Conservation (phyloP, 2,797 vertebrate species). For the Manis javanica region DNA sequence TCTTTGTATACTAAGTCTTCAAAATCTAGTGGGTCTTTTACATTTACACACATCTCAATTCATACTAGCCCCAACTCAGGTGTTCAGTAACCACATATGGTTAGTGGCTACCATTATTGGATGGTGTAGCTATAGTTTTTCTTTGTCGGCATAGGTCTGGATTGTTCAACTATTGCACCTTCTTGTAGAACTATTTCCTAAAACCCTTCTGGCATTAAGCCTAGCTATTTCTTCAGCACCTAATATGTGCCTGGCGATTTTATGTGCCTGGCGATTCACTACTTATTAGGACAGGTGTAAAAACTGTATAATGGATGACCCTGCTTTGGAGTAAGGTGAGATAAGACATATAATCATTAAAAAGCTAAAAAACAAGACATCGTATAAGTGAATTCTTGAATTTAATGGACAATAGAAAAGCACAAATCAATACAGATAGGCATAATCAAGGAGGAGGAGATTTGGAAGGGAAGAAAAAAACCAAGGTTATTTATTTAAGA, state of each 20-base stretch:
- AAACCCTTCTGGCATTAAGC: background rate
- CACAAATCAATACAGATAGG: background rate
- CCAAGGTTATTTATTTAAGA: background rate
- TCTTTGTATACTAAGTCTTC: slow-evolving; percentile 1
- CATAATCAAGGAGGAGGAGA: slow-evolving; percentile 1
- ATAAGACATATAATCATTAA: background rate
- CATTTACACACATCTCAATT: background rate
- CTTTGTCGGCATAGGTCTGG: background rate
- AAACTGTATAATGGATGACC: background rate
- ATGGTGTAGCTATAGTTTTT: background rate
- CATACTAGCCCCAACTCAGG: background rate
- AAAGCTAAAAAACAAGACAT: background rate
- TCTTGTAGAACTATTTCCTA: background rate
- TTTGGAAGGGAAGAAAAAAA: background rate
- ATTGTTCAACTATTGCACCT: background rate
- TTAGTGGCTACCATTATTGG: background rate
- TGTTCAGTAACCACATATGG: background rate
- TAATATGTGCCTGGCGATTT: background rate
- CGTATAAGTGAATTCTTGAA: background rate
- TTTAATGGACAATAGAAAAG: background rate
- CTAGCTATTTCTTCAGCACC: slow-evolving; percentile 40
- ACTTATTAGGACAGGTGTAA: background rate
- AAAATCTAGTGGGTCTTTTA: background rate
- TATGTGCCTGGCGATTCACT: background rate
- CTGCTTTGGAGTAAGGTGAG: background rate